phyloP scores from a whole-genome alignment of 2,113 vertebrate genomes.

The Ceyx margarethae region DNA sequence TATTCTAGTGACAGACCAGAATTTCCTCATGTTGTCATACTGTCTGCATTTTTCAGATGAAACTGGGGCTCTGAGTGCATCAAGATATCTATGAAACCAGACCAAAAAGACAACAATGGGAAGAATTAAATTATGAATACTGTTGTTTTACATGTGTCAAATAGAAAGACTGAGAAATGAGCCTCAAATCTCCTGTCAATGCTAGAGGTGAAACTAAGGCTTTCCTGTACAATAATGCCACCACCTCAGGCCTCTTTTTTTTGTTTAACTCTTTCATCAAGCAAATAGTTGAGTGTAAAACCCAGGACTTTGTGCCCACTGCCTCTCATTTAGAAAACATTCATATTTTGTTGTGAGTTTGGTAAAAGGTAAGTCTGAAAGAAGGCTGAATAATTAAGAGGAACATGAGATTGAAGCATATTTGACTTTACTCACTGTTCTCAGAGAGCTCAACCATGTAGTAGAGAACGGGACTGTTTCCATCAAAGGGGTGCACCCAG shows the following conservation, averaged over 20 bases:
- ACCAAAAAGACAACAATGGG: background rate
- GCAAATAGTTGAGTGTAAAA: background rate
- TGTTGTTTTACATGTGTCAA: background rate
- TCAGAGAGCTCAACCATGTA: constrained; percentile 94
- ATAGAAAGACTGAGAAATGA: background rate
- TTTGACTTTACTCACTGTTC: constrained; percentile 83
- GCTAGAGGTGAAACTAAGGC: background rate
- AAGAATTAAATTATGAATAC: background rate
- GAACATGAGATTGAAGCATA: background rate
- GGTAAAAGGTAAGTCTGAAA: background rate
- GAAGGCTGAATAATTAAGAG: background rate
- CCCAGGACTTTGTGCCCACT: accelerated
- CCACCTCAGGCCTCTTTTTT: background rate
- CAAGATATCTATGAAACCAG: background rate
- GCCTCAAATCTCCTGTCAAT: background rate
- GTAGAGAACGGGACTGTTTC: constrained; percentile 91
- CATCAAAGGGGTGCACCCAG: constrained; percentile 94
- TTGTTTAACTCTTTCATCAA: accelerated
- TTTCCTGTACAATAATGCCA: background rate
- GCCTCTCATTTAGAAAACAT: background rate
- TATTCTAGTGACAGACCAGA: background rate
- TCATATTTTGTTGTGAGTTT: background rate
- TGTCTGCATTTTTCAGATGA: background rate
- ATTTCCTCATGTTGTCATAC: background rate
- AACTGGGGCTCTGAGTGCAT: background rate